Evolutionary conservation across 2,113 vertebrate genomes (phyloP), one percentile per base, ranked within the genome.

Genomic region (Scortum barcoo): DNA sequence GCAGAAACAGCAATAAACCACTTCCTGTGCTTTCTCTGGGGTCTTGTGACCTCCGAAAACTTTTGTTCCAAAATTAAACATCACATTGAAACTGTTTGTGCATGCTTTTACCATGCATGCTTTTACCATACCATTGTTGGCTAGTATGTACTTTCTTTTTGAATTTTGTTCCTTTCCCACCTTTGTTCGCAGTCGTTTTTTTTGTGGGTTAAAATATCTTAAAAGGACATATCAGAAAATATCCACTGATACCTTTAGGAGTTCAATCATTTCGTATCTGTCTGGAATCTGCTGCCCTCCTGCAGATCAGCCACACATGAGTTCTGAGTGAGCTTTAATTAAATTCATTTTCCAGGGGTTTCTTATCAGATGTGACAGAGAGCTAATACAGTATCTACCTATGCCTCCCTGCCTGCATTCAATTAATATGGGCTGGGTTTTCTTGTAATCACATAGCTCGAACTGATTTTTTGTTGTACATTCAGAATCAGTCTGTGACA

Each of bases 291-390:
- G 11, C 30, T 33, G 71, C 28, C n/a, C 58, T 58, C 48, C 60
- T 76, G 81, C 42, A 56, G 53, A 73, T 72, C 57, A 62, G 36
- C 33, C 51, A 40, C 56, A 19, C 26, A 48, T 40, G 16, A 53
- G 56, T 62, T 80, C 73, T 73, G 36, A 75, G 82, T 44, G 50
- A 78, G 65, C 40, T 86, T 75, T 76, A 72, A 86, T 83, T 81
- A 33, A 78, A 85, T 83, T 78, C 30, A 83, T 78, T 69, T 72
- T 68, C 69, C 24, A 50, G 24, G 28, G 56, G 48, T 65, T 87
- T 76, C 72, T 81, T 72, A 89, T 89, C 85, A 78, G 79, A 83
- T 81, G 77, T 28, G 77, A 75, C 60, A 48, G 54, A 28, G 60
- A 82, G 75, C 58, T 57, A 67, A 28, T 56, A 61, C 30, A 50